These are phyloP conservation scores for Xiphorhynchus erythropygius DNA, from an alignment of 2,797 vertebrate genomes.

Conservation along the genomic window DNA sequence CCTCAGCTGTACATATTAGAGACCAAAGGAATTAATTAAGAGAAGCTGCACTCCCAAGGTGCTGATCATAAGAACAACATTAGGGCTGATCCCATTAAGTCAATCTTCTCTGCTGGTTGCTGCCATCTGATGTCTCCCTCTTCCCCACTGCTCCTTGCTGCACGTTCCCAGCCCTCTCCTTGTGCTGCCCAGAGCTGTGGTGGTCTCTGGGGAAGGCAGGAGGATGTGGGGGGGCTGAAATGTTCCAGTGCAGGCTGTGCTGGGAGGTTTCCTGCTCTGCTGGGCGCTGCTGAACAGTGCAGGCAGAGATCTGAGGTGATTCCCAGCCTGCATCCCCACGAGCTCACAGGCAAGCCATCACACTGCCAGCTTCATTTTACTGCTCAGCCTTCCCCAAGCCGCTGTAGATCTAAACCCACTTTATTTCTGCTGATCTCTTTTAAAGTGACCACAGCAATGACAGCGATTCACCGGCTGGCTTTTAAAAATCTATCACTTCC, in stretches of 20 bases:
- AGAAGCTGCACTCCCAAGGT: constrained; percentile 4
- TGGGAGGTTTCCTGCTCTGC: background rate
- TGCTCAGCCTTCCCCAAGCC: background rate
- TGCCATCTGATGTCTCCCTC: background rate
- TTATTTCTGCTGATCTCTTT: background rate
- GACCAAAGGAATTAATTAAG: constrained; percentile 21
- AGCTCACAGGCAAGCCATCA: background rate
- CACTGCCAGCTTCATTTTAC: background rate
- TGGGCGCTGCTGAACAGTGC: accelerated
- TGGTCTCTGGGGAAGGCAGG: background rate
- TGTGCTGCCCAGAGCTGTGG: accelerated
- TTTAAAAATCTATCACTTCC: background rate
- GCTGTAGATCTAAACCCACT: background rate
- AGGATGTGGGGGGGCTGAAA: background rate
- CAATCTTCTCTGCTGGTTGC: background rate
- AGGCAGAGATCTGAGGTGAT: background rate
- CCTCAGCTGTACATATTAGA: background rate
- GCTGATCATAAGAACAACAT: background rate
- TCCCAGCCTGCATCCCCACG: background rate
- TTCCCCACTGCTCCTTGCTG: background rate
- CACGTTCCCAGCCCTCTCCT: background rate
- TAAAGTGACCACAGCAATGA: background rate
- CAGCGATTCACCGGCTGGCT: background rate
- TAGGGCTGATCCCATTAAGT: constrained; percentile 20
- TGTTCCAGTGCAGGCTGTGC: background rate